Base-by-base conservation (phyloP, 2,797 vertebrate genomes). In the Nasua narica region DNA sequence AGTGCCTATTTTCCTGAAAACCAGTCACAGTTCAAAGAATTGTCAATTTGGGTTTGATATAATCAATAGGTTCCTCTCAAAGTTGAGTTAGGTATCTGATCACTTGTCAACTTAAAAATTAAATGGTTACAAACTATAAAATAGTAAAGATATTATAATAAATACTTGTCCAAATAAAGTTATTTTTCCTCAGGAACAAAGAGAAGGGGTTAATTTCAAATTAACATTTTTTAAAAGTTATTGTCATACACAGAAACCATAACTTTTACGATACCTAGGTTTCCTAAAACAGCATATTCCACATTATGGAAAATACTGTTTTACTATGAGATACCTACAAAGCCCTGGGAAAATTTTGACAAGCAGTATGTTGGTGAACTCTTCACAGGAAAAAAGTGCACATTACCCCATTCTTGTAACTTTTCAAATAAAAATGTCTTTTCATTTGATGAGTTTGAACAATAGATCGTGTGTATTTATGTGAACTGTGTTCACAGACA, bases 341-440 rank as follows among this genome's bases (percentile, higher is more conserved):
- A 56, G 14, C 12, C 27, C 50, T 48, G 16, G 74, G 46, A 58
- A 96, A 95, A 40, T 29, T 87, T 78, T 95, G 11, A 58, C 48
- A 65, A 87, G 76, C 60, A 87, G 35, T 77, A 69, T 50, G 54
- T 72, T 65, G 74, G 16, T 35, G 79, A 96, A 69, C 58, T 82
- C 46, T 88, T 79, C n/a, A 94, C 7, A 74, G 76, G 46, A 48
- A 32, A 79, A 94, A 97, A 82, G 91, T 43, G 6, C 43, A 56
- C 13, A 67, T 7, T 87, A 25, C 19, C 7, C 12, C 29, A 92
- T 52, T 74, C 58, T 60, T 90, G 10, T 35, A 91, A 83, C 56
- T 81, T 91, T 95, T 95, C 87, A 89, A 79, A 56, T 87, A 50
- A 94, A n/a, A 88, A 85, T 54, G 48, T 46, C 52, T 95, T 87